Percentiles rank a stretch among this genome's conserved stretches.
Evolutionary conservation across 2,797 vertebrate genomes (phyloP).

Genomic region (Avahi laniger): DNA sequence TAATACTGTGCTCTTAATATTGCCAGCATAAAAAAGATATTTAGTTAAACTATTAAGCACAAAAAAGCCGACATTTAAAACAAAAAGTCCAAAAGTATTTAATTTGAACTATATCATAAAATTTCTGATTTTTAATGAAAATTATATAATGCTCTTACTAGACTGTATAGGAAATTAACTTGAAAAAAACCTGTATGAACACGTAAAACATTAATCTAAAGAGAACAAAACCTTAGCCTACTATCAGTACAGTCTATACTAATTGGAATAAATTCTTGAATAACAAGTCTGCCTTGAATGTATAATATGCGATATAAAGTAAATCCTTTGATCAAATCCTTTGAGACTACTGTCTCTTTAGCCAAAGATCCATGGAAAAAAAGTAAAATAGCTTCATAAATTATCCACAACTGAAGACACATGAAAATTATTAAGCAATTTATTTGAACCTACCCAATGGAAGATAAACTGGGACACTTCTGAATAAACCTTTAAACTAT

Average conservation of each 20-base stretch:
- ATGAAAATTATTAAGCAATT: not conserved
- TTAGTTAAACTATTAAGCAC: conserved; percentile 46
- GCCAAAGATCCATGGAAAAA: not conserved
- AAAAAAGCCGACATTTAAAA: conserved; percentile 26
- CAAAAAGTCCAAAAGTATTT: conserved; percentile 14
- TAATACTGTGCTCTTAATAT: not conserved
- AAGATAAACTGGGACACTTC: not conserved
- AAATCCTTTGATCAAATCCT: conserved; percentile 12
- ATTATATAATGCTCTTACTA: conserved; percentile 7
- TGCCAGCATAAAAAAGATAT: not conserved
- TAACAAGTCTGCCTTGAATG: conserved; percentile 24
- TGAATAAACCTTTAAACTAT: conserved; percentile 42
- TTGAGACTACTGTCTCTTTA: not conserved
- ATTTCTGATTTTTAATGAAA: conserved; percentile 46
- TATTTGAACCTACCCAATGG: not conserved
- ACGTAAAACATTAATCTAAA: conserved; percentile 1
- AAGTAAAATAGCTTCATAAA: not conserved
- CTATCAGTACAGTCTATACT: not conserved
- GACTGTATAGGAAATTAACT: not conserved
- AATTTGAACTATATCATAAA: conserved; percentile 19
- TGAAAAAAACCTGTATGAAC: not conserved
- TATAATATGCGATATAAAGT: conserved; percentile 8
- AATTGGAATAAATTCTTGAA: conserved; percentile 7
- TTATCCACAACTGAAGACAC: conserved; percentile 7
- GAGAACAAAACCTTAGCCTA: conserved; percentile 4